A percentile compares a stretch with the other conserved stretches of the same genome.
phyloP scores from a whole-genome alignment of 2,113 vertebrate genomes.

The Pituophis catenifer region DNA sequence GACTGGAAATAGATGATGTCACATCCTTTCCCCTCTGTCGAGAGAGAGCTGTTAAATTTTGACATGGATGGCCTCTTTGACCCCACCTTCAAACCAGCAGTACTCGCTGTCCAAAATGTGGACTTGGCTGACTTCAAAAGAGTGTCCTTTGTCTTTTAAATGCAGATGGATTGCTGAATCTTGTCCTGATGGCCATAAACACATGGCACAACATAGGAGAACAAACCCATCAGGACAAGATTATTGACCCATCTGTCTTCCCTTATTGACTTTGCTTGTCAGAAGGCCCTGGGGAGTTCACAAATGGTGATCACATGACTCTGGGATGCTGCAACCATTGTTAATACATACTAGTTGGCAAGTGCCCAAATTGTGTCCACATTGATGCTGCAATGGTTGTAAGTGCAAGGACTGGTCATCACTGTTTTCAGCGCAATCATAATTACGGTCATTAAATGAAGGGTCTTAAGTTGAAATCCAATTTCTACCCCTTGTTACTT shows the following conservation, averaged over 20 bases:
- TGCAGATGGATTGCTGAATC: too few relatives aligned
- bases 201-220: too few relatives aligned
- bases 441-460: background rate
- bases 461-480: background rate
- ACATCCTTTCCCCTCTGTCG: too few relatives aligned
- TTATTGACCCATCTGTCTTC: background rate
- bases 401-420: background rate
- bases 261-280: background rate
- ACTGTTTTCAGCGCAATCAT: background rate
- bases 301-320: background rate
- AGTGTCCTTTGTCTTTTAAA: too few relatives aligned
- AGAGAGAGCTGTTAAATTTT: too few relatives aligned
- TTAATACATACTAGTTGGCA: background rate
- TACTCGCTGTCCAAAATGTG: too few relatives aligned
- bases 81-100: too few relatives aligned
- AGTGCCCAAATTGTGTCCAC: background rate
- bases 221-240: too few relatives aligned
- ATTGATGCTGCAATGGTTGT: background rate
- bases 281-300: background rate
- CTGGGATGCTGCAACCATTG: background rate
- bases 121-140: too few relatives aligned
- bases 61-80: too few relatives aligned
- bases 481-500: background rate
- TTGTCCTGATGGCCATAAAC: too few relatives aligned
- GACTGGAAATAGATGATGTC: too few relatives aligned